Evolutionary conservation across 1,140 invertebrate species (phyloP).

Genomic region (Drosophila nebulosa): DNA sequence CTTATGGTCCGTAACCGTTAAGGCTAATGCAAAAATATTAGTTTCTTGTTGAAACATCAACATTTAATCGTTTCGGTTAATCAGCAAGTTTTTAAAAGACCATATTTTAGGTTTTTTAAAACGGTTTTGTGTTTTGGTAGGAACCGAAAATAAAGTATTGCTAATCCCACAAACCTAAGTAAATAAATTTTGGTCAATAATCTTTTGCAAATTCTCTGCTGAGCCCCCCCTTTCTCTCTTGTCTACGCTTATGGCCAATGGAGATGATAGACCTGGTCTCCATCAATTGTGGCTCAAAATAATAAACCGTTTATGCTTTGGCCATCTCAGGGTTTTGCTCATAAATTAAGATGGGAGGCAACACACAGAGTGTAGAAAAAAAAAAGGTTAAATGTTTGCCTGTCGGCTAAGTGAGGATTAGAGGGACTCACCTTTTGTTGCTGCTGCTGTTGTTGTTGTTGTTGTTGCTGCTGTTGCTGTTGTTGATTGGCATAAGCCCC

Average conservation of each 20-base stretch:
- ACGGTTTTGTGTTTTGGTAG: no score
- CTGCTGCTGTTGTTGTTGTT: conserved; percentile 47
- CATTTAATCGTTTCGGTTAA: not conserved
- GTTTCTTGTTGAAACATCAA: no score
- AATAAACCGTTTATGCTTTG: conserved; percentile 2
- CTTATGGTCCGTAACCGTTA: no score
- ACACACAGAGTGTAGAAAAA: conserved; percentile 10
- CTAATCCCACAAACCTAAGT: no score
- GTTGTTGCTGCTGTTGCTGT: conserved; percentile 43
- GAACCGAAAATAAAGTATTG: no score
- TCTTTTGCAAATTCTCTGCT: not conserved
- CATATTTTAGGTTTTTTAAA: no score
- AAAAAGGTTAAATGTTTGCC: conserved; percentile 74
- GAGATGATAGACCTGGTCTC: no score
- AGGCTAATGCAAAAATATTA: no score
- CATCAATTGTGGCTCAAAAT: conserved; percentile 1
- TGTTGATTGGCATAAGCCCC: conserved; percentile 74
- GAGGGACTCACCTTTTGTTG: conserved; percentile 72
- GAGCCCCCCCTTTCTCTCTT: no score
- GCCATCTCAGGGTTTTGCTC: conserved; percentile 37
- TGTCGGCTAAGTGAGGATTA: conserved; percentile 67
- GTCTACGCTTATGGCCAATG: not conserved
- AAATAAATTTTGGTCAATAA: not conserved
- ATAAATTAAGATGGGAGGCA: conserved; percentile 64
- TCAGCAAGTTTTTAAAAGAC: not conserved